Evolutionary conservation across 2,797 vertebrate genomes (phyloP).

Genomic region (Ara ararauna): DNA sequence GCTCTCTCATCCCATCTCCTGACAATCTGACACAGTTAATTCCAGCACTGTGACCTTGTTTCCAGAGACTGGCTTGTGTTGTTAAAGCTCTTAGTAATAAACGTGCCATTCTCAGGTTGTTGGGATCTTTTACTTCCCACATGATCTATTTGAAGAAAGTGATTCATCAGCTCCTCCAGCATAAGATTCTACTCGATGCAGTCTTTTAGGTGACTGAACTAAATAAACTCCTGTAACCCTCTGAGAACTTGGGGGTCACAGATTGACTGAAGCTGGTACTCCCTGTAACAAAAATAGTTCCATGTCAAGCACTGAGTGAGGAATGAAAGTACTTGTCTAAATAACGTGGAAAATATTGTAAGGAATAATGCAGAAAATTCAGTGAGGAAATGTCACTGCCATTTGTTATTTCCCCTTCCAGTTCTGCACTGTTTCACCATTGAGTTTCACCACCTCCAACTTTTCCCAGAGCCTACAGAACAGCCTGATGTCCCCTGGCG

Average conservation of each 20-base stretch:
- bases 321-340: not conserved
- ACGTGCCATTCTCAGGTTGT: not conserved
- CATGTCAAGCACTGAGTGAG: not conserved
- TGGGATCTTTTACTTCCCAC: not conserved
- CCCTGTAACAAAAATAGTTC: not conserved
- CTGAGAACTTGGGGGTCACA: not conserved
- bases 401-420: not conserved
- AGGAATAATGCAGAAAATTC: not conserved
- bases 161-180: not conserved
- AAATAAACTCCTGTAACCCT: not conserved
- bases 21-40: not conserved
- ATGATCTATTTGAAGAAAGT: not conserved
- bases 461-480: slow-evolving; percentile 7
- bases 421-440: not conserved
- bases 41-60: not conserved
- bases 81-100: not conserved
- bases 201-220: not conserved
- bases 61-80: not conserved
- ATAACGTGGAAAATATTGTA: not conserved
- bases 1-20: not conserved
- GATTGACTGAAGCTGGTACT: not conserved
- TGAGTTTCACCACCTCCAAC: not conserved
- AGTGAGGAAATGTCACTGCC: not conserved
- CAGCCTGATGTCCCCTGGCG: not conserved
- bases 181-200: not conserved